These are phyloP conservation scores for Rhea pennata DNA, from an alignment of 2,113 vertebrate genomes.

Conservation along the genomic window DNA sequence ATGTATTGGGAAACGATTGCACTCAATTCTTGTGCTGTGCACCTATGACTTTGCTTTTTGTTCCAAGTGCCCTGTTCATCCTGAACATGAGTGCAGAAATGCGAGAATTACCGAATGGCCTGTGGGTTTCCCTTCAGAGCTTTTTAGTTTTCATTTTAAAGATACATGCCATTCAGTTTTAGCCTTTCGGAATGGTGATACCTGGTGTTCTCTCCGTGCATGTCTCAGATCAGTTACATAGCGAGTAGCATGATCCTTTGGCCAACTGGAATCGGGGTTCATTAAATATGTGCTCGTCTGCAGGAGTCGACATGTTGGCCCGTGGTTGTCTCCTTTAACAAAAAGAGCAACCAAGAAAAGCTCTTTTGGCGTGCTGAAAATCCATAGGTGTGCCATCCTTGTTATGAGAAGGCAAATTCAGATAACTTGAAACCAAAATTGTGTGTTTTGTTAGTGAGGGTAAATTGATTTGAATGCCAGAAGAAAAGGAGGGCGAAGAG, in stretches of 20 bases:
- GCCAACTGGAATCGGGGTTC: fast-evolving
- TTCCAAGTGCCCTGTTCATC: neutral
- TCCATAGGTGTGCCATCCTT: neutral
- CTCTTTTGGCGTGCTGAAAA: neutral
- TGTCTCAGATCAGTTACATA: neutral
- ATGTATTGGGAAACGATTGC: neutral
- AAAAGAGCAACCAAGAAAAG: neutral
- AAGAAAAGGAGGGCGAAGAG: neutral
- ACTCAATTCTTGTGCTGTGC: neutral
- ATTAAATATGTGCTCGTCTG: conserved; percentile 13
- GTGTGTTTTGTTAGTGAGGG: neutral
- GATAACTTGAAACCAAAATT: neutral
- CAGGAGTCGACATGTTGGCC: neutral
- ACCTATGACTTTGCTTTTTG: neutral
- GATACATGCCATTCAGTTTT: neutral
- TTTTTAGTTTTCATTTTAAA: neutral
- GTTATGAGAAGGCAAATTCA: neutral
- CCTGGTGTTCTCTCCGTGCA: neutral
- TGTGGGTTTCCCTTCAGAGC: neutral
- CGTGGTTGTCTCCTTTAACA: neutral
- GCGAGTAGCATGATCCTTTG: neutral
- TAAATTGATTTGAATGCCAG: neutral
- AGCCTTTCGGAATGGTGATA: neutral
- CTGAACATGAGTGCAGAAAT: neutral
- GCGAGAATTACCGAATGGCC: neutral